Evolutionary conservation across 2,113 vertebrate species (phyloP).

Genomic region (Mobula birostris): DNA sequence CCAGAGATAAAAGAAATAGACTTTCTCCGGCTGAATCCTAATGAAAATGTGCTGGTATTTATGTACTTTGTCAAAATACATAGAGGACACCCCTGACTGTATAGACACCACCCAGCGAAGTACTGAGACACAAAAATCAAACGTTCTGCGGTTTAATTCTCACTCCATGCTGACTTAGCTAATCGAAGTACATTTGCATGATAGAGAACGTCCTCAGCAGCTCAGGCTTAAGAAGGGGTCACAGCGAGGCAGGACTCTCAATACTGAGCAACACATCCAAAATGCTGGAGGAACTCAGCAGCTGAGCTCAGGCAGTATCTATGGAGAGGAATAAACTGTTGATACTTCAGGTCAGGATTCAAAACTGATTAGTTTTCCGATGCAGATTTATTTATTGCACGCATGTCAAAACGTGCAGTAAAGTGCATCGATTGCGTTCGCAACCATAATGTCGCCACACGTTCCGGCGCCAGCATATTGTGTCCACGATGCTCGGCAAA

Average conservation of each 20-base stretch:
- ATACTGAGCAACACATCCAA: neutral
- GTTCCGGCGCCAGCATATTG: no score
- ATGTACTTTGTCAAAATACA: slow-evolving; percentile 13
- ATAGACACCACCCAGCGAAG: neutral
- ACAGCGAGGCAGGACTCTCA: neutral
- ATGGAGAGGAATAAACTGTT: no score
- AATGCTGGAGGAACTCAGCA: no score
- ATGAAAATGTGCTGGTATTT: neutral
- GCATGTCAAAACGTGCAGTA: no score
- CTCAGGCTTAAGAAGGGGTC: neutral
- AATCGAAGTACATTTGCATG: neutral
- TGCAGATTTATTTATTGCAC: no score
- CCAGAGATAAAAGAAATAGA: slow-evolving; percentile 35
- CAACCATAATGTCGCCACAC: no score
- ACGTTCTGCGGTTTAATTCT: neutral
- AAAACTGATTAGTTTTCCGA: neutral
- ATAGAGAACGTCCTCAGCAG: neutral
- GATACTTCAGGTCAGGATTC: neutral
- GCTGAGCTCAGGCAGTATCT: no score
- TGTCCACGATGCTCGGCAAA: no score
- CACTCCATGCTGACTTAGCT: neutral
- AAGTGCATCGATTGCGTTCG: no score
- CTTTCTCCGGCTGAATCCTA: neutral
- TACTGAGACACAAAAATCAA: neutral
- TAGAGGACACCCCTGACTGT: neutral